These are phyloP conservation scores for Macrosteles quadrilineatus DNA, from an alignment of 1,140 invertebrate species.

Conservation along the genomic window DNA sequence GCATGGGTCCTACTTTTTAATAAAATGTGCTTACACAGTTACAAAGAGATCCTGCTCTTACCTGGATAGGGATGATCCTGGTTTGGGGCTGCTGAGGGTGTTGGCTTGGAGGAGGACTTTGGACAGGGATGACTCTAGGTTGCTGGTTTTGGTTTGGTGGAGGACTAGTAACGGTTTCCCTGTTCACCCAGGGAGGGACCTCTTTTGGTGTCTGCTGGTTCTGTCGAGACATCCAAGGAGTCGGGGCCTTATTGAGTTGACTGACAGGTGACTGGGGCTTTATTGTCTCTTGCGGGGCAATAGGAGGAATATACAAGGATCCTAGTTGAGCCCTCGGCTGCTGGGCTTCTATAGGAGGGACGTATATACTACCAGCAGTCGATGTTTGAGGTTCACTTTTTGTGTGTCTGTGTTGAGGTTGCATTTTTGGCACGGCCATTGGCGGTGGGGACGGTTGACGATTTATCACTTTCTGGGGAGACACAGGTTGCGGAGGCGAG, in stretches of 20 bases:
- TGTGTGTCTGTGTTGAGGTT: conserved; percentile 31
- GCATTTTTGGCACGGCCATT: conserved; percentile 11
- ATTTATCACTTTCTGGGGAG: conserved; percentile 19
- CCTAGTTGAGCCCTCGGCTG: conserved; percentile 37
- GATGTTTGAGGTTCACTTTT: conserved; percentile 20
- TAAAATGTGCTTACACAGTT: no score
- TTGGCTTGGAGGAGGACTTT: no score
- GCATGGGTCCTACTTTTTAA: no score
- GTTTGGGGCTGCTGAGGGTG: no score
- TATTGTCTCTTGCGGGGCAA: not conserved
- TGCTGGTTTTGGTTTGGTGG: conserved; percentile 29
- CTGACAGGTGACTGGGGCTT: conserved; percentile 25
- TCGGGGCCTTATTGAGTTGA: conserved; percentile 56
- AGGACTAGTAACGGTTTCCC: conserved; percentile 45
- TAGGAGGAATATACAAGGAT: conserved; percentile 34
- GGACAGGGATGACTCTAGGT: no score
- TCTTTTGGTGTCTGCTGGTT: conserved; percentile 51
- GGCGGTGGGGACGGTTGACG: conserved; percentile 23
- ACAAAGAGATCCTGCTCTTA: no score
- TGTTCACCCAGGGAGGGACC: conserved; percentile 54
- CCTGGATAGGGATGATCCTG: conserved; percentile 44
- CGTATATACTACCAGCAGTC: conserved; percentile 40
- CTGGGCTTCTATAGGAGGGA: conserved; percentile 38
- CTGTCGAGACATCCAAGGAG: conserved; percentile 58
- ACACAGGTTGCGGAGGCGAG: conserved; percentile 26